Percentiles rank a stretch among this genome's conserved stretches.
Evolutionary conservation across 2,888 invertebrate genomes (phyloP).

Genomic region (Danaus chrysippus): DNA sequence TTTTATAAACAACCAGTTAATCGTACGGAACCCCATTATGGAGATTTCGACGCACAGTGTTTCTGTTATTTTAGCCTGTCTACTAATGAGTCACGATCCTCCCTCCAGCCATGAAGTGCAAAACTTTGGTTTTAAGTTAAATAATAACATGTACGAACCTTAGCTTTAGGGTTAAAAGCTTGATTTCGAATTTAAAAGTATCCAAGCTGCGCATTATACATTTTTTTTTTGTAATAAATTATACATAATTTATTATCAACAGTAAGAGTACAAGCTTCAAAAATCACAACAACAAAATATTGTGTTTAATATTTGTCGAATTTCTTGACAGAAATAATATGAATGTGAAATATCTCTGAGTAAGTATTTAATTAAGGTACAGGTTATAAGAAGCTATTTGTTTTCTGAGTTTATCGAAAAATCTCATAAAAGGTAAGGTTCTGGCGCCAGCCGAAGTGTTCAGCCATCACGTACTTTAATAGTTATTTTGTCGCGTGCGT

Average conservation of each 20-base stretch:
- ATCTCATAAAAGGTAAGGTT: conserved; percentile 7
- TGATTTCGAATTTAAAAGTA: conserved; percentile 3
- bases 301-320: too few relatives aligned
- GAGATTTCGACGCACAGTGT: neutral
- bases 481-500: conserved; percentile 26
- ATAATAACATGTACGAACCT: conserved; percentile 6
- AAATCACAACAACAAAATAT: too few relatives aligned
- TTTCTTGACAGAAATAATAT: too few relatives aligned
- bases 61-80: neutral
- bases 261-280: neutral
- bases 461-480: conserved; percentile 28
- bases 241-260: neutral
- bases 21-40: conserved; percentile 1
- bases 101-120: conserved; percentile 9
- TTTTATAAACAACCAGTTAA: neutral
- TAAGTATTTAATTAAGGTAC: too few relatives aligned
- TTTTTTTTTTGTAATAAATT: neutral
- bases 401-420: neutral
- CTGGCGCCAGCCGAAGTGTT: conserved; percentile 31
- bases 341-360: too few relatives aligned
- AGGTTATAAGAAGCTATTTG: neutral
- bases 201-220: neutral
- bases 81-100: conserved; percentile 6
- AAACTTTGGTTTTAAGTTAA: conserved; percentile 7
- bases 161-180: conserved; percentile 1